These are phyloP conservation scores for Cotesia congregata DNA, from an alignment of 2,888 invertebrate genomes.

Conservation along the genomic window DNA sequence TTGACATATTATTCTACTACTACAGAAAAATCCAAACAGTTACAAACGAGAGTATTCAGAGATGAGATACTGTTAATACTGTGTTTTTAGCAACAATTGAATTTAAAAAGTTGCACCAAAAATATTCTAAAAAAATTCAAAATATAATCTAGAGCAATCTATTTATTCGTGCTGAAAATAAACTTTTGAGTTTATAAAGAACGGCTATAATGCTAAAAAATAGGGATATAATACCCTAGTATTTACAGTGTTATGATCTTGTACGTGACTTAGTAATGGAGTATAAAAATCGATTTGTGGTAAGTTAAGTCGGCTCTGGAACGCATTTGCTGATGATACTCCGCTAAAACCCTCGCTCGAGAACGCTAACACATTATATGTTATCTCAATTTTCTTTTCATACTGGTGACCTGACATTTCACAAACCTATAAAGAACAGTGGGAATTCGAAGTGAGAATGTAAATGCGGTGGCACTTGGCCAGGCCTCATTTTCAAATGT, in stretches of 20 bases:
- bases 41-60: too few species aligned
- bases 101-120: too few species aligned
- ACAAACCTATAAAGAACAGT: conserved; percentile 54
- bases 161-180: not conserved
- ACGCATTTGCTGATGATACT: not conserved
- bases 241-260: not conserved
- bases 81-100: too few species aligned
- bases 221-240: not conserved
- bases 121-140: too few species aligned
- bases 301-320: not conserved
- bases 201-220: not conserved
- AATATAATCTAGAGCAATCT: not conserved
- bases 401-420: not conserved
- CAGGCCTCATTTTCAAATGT: conserved; percentile 45
- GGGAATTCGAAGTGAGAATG: conserved; percentile 52
- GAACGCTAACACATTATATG: not conserved
- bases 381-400: not conserved
- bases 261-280: not conserved
- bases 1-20: too few species aligned
- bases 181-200: not conserved
- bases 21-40: too few species aligned
- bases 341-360: not conserved
- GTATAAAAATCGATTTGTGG: not conserved
- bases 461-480: conserved; percentile 56
- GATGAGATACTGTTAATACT: too few species aligned